Percentiles rank a stretch among this genome's conserved stretches.
These are phyloP conservation scores for Pantherophis alleghaniensis DNA, from an alignment of 2,797 vertebrate species.

Conservation along the genomic window DNA sequence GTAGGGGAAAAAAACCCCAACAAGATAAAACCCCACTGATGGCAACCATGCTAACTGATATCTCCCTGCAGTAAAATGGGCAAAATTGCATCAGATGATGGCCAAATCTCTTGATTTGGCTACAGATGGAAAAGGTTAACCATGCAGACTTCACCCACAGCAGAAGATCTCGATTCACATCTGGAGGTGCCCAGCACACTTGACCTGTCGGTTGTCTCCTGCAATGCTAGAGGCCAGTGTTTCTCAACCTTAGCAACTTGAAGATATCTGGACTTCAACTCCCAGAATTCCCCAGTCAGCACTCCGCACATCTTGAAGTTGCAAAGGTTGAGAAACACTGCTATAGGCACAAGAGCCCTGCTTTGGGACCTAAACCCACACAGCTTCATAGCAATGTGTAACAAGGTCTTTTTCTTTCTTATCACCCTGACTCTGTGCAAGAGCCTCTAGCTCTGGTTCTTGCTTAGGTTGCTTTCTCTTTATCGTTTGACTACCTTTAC, in stretches of 20 bases:
- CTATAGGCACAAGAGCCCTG: neutral
- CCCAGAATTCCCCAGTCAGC: neutral
- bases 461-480: neutral
- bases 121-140: constrained; percentile 8
- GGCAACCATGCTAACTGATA: constrained; percentile 1
- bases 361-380: neutral
- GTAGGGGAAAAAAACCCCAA: neutral
- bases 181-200: neutral
- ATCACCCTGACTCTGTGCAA: neutral
- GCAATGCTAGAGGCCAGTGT: neutral
- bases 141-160: neutral
- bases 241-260: neutral
- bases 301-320: neutral
- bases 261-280: neutral
- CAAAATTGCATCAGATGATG: constrained; percentile 16
- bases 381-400: neutral
- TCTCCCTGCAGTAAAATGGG: constrained; percentile 22
- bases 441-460: neutral
- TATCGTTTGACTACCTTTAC: neutral
- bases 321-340: neutral
- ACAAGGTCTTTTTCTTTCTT: neutral
- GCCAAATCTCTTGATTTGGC: constrained; percentile 12
- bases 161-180: neutral
- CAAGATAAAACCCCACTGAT: constrained; percentile 1
- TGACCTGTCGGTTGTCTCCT: neutral